Conservation (phyloP, 2,888 invertebrate species). For the Matsumyia berberina region DNA sequence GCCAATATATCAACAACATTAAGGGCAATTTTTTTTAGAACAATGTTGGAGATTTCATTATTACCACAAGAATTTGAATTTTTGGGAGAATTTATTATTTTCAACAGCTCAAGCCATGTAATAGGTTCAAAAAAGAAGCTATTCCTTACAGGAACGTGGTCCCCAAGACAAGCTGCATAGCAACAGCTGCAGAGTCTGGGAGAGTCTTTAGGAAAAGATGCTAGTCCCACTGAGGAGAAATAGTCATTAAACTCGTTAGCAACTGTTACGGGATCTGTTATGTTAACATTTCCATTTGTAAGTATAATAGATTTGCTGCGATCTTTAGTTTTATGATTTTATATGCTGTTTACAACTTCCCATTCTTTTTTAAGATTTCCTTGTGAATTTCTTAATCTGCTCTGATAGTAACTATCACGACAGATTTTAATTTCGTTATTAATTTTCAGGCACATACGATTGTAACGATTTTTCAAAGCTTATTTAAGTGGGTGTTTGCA, state of each 20-base stretch:
- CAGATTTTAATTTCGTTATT: background rate
- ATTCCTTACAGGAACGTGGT: background rate
- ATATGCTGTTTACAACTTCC: background rate
- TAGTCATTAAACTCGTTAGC: too few species aligned
- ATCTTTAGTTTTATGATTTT: background rate
- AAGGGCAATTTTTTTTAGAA: conserved; percentile 3
- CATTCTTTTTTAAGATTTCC: conserved; percentile 9
- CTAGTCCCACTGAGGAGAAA: too few species aligned
- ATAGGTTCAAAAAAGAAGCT: background rate
- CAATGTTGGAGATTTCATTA: background rate
- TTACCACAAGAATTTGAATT: background rate
- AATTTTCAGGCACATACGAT: background rate
- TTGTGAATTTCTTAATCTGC: background rate
- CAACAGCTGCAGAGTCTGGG: background rate
- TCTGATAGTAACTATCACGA: background rate
- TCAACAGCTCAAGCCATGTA: background rate
- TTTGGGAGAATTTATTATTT: background rate
- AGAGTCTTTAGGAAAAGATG: background rate
- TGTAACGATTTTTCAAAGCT: conserved; percentile 12
- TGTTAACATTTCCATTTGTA: background rate
- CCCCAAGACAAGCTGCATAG: background rate
- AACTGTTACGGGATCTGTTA: background rate
- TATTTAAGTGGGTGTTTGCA: conserved; percentile 6
- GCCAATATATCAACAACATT: conserved; percentile 10
- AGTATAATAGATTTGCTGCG: background rate